Evolutionary conservation across 1,140 invertebrate genomes (phyloP).

Genomic region (Calephelis nemesis): DNA sequence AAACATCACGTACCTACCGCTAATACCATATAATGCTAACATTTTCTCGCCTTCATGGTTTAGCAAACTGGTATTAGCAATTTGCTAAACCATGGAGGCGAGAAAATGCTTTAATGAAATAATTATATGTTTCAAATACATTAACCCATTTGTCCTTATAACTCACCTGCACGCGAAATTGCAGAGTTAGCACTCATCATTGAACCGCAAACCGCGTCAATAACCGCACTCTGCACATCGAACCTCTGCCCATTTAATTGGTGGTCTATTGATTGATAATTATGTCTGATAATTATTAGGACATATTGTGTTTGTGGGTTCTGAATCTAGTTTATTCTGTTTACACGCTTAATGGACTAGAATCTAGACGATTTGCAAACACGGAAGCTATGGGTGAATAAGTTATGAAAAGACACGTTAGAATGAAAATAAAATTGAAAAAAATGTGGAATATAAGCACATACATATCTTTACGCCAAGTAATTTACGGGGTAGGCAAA

Average conservation of each 20-base stretch:
- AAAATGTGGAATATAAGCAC: no score
- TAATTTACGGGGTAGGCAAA: no score
- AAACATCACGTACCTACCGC: no score
- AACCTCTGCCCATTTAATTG: slow-evolving; percentile 32
- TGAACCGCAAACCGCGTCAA: slow-evolving; percentile 21
- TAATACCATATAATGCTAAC: no score
- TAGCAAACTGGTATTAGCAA: no score
- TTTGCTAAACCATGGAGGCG: no score
- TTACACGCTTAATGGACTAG: background rate
- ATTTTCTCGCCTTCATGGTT: no score
- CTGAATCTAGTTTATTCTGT: slow-evolving; percentile 11
- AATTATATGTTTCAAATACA: background rate
- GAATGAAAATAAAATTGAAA: no score
- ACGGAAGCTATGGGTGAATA: no score
- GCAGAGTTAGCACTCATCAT: slow-evolving; percentile 7
- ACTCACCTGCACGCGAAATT: background rate
- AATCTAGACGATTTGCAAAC: background rate
- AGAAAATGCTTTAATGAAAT: no score
- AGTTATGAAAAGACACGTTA: no score
- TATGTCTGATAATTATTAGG: slow-evolving; percentile 24
- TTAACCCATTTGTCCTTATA: slow-evolving; percentile 4
- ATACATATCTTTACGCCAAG: no score
- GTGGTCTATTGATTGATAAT: slow-evolving; percentile 34
- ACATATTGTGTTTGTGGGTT: slow-evolving; percentile 6
- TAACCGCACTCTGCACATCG: slow-evolving; percentile 13